Evolutionary conservation across 2,797 vertebrate species (phyloP).

Genomic region (Thunnus albacares): DNA sequence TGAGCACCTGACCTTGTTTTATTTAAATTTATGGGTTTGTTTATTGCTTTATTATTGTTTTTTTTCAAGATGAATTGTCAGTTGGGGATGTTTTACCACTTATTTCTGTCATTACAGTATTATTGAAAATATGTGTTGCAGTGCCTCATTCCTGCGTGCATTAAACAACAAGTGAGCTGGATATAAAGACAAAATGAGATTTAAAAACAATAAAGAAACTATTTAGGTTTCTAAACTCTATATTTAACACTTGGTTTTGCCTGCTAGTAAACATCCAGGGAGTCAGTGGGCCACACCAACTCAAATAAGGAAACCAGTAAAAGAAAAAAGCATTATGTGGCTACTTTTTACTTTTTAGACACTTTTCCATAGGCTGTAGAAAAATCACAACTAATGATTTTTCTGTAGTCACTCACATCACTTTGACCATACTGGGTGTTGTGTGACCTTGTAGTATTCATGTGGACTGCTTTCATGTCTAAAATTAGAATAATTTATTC

Average conservation of each 20-base stretch:
- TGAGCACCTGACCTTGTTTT: background rate
- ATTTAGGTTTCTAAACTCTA: background rate
- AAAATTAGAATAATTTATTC: conserved; percentile 17
- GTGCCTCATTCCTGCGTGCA: background rate
- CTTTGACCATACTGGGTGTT: background rate
- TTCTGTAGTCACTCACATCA: background rate
- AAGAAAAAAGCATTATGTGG: no score
- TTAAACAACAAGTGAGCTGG: background rate
- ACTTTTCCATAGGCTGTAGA: background rate
- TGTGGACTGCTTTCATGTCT: conserved; percentile 27
- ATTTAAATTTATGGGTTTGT: background rate
- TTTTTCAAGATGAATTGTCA: background rate
- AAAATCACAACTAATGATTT: conserved; percentile 3
- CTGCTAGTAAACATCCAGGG: background rate
- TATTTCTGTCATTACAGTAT: background rate
- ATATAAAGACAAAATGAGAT: background rate
- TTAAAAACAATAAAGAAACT: background rate
- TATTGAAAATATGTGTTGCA: background rate
- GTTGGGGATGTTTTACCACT: background rate
- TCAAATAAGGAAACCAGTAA: no score
- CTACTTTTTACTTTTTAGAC: no score
- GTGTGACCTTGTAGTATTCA: background rate
- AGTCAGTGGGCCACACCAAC: no score
- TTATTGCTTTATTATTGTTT: background rate
- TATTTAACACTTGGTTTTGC: background rate